phyloP scores from a whole-genome alignment of 1,140 invertebrate genomes.

The Ceratina japonica region DNA sequence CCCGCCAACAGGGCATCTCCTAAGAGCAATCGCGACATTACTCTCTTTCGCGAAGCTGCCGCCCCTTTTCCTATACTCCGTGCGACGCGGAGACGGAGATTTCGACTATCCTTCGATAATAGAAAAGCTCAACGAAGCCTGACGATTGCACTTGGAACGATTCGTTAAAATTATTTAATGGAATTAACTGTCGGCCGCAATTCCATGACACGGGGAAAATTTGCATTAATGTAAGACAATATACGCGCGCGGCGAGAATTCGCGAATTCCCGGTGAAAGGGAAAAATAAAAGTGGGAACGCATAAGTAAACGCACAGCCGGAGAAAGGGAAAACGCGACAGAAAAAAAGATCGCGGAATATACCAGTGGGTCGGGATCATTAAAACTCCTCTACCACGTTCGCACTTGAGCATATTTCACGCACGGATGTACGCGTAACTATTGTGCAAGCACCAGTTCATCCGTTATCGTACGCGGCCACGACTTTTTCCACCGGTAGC shows the following conservation, averaged over 20 bases:
- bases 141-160: too few relatives aligned
- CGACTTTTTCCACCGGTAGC: neutral
- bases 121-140: too few relatives aligned
- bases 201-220: neutral
- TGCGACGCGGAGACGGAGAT: neutral
- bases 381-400: constrained; percentile 33
- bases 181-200: too few relatives aligned
- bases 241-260: neutral
- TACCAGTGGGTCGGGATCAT: constrained; percentile 19
- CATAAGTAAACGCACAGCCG: neutral
- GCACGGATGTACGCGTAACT: constrained; percentile 13
- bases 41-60: neutral
- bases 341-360: neutral
- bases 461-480: constrained; percentile 17
- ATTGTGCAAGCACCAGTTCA: constrained; percentile 18
- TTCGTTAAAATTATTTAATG: too few relatives aligned
- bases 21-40: constrained; percentile 28
- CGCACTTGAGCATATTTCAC: constrained; percentile 13
- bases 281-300: neutral
- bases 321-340: neutral
- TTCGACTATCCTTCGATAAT: constrained; percentile 2
- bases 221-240: constrained; percentile 12
- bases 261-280: neutral
- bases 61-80: neutral
- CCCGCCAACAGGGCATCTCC: neutral